Conservation (phyloP, 2,113 vertebrate genomes). For the Craseonycteris thonglongyai region DNA sequence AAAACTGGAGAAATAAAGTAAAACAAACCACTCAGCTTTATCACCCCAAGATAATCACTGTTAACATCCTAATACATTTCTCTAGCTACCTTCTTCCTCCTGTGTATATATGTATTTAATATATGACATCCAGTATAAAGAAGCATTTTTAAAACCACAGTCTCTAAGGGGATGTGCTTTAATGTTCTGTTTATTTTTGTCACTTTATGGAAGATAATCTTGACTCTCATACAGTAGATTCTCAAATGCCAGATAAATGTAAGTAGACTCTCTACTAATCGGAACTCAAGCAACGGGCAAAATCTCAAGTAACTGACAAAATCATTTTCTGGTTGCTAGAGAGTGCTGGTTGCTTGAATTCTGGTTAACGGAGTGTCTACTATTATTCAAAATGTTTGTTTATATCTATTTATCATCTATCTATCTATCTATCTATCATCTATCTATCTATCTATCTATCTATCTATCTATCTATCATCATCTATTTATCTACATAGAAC, state of each 20-base stretch:
- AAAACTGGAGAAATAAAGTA: slow-evolving; percentile 7
- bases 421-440: too few species aligned
- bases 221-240: neutral
- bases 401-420: too few species aligned
- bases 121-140: neutral
- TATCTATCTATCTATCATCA: neutral
- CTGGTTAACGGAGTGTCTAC: too few species aligned
- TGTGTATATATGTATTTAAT: neutral
- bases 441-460: neutral
- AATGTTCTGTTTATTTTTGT: neutral
- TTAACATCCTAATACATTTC: neutral
- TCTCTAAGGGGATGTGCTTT: neutral
- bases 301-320: too few species aligned
- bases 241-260: too few species aligned
- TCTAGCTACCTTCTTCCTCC: neutral
- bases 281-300: too few species aligned
- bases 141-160: neutral
- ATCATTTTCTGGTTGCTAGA: too few species aligned
- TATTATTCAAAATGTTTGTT: too few species aligned
- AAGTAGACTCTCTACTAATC: too few species aligned
- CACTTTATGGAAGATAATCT: neutral
- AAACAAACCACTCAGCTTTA: neutral
- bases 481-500: neutral
- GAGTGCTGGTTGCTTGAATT: too few species aligned
- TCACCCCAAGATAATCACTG: neutral